Evolutionary conservation across 2,888 invertebrate genomes (phyloP), one percentile per base, ranked within the genome.

Genomic region (Thera obeliscata): DNA sequence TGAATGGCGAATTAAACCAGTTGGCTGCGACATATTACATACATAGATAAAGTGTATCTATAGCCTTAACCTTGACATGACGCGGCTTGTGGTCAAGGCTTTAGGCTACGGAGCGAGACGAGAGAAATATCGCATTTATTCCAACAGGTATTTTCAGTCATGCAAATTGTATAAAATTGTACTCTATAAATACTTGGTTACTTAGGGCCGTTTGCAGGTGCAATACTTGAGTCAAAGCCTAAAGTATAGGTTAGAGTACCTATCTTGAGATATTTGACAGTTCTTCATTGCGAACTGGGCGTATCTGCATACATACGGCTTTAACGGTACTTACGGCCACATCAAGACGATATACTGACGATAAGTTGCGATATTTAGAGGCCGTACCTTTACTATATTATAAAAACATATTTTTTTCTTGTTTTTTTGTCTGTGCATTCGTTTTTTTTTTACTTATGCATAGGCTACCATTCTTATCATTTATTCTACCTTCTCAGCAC

Each of bases 401-500:
- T 38, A 38, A 38, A 38, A 38, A 38, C 2, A 38, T 38, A 38
- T 38, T 3, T 38, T 38, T 1, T 3, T 38, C 0, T 38, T 4
- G 38, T 38, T 4, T 38, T 38, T 3, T 3, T 38, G 0, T 38
- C 38, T 38, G 5, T 46, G 38, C 38, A 38, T 54, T 54, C 35
- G 8, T 56, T 56, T 56, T 56, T 59, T 11, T 64, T 64, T 56
- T 64, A n/a, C 43, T 36, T 43, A 38, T 55, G 43, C 7, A 7
- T 11, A 22, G 11, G 46, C 57, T 35, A 56, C 6, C 6, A 22
- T 57, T 57, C n/a, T 33, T 3, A n/a, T 22, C 8, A 41, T 35
- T 38, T 7, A 36, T 55, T 22, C 9, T 87, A 97, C 96, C 95
- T 97, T 97, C 89, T 97, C 97, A 79, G 97, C 97, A 81, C 97